Conservation (phyloP, 2,888 invertebrate species). For the Dyspetes luteomarginatus region DNA sequence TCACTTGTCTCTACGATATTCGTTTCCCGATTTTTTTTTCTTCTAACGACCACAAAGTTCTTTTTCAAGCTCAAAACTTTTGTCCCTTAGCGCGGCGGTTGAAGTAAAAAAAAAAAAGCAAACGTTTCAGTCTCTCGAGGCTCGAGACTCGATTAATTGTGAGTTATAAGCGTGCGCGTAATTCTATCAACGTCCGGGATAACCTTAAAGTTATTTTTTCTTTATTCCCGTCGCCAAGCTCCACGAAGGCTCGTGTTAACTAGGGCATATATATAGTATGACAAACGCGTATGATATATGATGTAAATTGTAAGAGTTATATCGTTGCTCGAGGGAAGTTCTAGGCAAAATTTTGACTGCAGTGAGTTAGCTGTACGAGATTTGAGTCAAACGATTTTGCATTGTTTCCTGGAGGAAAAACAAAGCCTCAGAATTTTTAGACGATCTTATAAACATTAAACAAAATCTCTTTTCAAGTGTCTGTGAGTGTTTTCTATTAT, state of each 20-base stretch:
- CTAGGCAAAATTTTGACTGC: neutral
- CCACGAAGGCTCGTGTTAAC: neutral
- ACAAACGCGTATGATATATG: neutral
- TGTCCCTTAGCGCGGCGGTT: neutral
- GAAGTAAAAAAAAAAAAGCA: neutral
- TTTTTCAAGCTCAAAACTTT: constrained; percentile 7
- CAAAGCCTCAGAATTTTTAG: no score
- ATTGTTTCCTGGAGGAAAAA: no score
- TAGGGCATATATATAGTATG: neutral
- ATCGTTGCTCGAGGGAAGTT: neutral
- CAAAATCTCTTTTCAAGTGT: no score
- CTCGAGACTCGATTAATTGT: neutral
- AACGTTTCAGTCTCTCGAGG: neutral
- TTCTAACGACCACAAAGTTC: constrained; percentile 1
- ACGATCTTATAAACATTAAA: no score
- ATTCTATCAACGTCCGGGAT: neutral
- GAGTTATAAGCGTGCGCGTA: neutral
- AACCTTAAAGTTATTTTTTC: neutral
- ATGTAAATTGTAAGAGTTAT: neutral
- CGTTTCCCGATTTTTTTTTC: neutral
- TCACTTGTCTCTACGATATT: constrained; percentile 13
- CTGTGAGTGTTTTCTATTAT: no score
- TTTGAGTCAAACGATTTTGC: neutral
- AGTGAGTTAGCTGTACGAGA: neutral
- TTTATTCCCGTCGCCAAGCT: neutral